Percentiles rank a stretch among this genome's conserved stretches.
Evolutionary conservation across 2,888 invertebrate genomes (phyloP).

Genomic region (Drosophila kuntzei): DNA sequence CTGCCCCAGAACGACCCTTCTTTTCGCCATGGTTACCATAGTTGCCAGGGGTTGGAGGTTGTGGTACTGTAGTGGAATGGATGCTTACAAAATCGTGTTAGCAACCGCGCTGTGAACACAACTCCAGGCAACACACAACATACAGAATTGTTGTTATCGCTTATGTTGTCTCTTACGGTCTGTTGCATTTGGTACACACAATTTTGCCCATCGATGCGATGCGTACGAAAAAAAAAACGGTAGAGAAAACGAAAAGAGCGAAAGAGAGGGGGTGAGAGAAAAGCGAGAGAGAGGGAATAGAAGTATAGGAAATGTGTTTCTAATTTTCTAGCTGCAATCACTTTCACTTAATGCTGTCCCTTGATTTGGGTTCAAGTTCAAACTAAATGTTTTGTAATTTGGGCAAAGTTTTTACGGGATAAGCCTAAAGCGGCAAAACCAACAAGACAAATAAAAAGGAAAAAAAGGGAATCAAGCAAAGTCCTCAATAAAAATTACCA

Average conservation of each 20-base stretch:
- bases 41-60: background rate
- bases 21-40: conserved; percentile 42
- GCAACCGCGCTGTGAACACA: conserved; percentile 68
- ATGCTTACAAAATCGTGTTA: conserved; percentile 57
- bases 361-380: conserved; percentile 64
- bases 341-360: conserved; percentile 57
- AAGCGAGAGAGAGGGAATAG: background rate
- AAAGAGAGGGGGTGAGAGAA: background rate
- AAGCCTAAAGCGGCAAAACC: conserved; percentile 47
- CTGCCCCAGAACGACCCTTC: conserved; percentile 36
- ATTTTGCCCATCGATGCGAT: conserved; percentile 42
- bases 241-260: no score
- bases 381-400: conserved; percentile 72
- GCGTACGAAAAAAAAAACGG: conserved; percentile 7
- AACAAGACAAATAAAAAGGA: background rate
- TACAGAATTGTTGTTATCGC: conserved; percentile 66
- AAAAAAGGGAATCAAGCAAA: conserved; percentile 67
- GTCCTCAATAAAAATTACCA: conserved; percentile 81
- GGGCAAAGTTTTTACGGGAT: conserved; percentile 51
- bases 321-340: conserved; percentile 66
- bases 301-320: conserved; percentile 48
- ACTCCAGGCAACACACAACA: conserved; percentile 47
- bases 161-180: conserved; percentile 82
- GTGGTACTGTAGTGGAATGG: conserved; percentile 1
- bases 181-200: conserved; percentile 72